Percentiles rank a stretch among this genome's conserved stretches.
phyloP scores from a whole-genome alignment of 2,888 invertebrate species.

The Trissolcus brochymenae region DNA sequence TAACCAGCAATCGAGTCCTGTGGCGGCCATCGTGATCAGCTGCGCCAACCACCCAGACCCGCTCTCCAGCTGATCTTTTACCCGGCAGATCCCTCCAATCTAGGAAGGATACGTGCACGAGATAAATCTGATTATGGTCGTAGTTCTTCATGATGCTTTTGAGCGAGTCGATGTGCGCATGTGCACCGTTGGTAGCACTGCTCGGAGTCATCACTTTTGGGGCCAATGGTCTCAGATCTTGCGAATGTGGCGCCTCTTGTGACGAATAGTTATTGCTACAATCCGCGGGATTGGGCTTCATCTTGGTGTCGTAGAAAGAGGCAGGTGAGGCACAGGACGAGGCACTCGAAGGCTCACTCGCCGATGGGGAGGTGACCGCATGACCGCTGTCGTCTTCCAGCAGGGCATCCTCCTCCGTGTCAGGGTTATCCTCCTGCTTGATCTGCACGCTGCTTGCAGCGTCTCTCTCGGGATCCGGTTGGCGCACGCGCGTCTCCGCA shows the following conservation, averaged over 20 bases:
- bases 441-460: conserved; percentile 5
- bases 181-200: conserved; percentile 8
- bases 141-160: conserved; percentile 68
- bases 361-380: conserved; percentile 38
- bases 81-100: conserved; percentile 76
- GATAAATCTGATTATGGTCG: conserved; percentile 73
- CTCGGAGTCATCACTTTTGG: conserved; percentile 4
- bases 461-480: conserved; percentile 31
- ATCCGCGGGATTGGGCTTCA: not conserved
- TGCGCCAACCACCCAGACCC: conserved; percentile 76
- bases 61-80: conserved; percentile 62
- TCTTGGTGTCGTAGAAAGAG: conserved; percentile 14
- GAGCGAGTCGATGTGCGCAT: conserved; percentile 60
- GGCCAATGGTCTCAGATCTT: not conserved
- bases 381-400: conserved; percentile 52
- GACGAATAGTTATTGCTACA: not conserved
- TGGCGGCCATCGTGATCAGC: conserved; percentile 77
- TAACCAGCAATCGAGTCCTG: conserved; percentile 76
- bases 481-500: conserved; percentile 67
- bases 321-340: conserved; percentile 49
- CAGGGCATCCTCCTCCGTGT: conserved; percentile 21
- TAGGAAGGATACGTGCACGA: conserved; percentile 74
- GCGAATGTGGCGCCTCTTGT: conserved; percentile 15
- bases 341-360: conserved; percentile 51
- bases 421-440: conserved; percentile 66